Conservation (phyloP, 2,797 vertebrate genomes). For the Xenops minutus region DNA sequence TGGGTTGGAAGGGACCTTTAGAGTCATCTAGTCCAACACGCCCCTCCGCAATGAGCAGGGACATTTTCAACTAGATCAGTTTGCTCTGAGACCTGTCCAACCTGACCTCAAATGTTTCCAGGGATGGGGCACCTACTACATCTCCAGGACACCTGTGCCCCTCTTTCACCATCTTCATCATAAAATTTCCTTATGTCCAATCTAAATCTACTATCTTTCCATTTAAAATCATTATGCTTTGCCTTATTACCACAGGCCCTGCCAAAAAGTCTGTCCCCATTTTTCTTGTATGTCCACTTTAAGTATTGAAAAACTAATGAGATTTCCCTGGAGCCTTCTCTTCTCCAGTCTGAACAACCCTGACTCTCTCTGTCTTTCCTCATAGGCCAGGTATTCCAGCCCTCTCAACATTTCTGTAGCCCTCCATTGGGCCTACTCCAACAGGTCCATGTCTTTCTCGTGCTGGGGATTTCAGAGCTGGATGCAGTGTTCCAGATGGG, state of each 20-base stretch:
- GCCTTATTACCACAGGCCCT: not conserved
- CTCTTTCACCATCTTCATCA: not conserved
- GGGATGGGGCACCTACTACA: too few species aligned
- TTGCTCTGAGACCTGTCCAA: not conserved
- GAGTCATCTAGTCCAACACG: not conserved
- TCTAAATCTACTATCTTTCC: not conserved
- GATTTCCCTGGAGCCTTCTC: not conserved
- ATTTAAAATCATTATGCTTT: not conserved
- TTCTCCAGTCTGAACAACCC: not conserved
- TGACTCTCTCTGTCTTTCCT: not conserved
- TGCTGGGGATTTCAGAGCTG: not conserved
- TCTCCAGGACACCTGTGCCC: not conserved
- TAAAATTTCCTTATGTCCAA: not conserved
- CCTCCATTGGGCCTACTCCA: accelerated
- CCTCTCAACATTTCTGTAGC: not conserved
- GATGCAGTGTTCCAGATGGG: not conserved
- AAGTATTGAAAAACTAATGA: not conserved
- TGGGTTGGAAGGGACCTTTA: not conserved
- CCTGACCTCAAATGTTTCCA: not conserved
- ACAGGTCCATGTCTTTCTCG: accelerated
- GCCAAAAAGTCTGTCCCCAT: not conserved
- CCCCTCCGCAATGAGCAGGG: not conserved
- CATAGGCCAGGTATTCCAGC: not conserved
- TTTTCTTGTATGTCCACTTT: not conserved
- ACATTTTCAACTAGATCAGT: not conserved